Conservation (phyloP, 2,888 invertebrate genomes). For the Caenorhabditis sp. region DNA sequence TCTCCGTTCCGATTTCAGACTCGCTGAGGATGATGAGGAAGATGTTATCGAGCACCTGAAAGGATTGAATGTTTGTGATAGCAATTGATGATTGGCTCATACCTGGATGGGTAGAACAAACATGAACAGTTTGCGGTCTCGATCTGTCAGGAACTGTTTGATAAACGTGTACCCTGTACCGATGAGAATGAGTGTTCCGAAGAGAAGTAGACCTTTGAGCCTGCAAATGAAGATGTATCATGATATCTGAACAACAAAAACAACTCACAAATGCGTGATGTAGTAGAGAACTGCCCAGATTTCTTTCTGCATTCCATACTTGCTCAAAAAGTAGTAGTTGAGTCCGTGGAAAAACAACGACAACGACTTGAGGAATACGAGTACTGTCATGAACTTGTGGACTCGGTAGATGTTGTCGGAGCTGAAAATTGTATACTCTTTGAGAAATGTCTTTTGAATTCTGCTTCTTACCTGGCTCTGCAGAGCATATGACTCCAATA, state of each 20-base stretch:
- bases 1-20: constrained; percentile 93
- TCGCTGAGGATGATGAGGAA: constrained; percentile 98
- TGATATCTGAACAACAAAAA: neutral
- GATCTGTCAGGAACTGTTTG: constrained; percentile 95
- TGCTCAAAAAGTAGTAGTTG: constrained; percentile 91
- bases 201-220: constrained; percentile 93
- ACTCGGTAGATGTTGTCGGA: constrained; percentile 89
- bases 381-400: constrained; percentile 95
- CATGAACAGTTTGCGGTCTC: constrained; percentile 97
- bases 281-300: constrained; percentile 98
- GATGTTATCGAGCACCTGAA: constrained; percentile 94
- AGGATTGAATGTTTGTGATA: no score
- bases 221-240: constrained; percentile 84
- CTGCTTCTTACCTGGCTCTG: constrained; percentile 84
- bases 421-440: constrained; percentile 76
- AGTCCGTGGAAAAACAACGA: constrained; percentile 94
- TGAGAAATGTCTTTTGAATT: neutral
- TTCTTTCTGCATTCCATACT: constrained; percentile 93
- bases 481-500: constrained; percentile 94
- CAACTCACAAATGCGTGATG: constrained; percentile 95
- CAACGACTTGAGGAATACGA: constrained; percentile 90
- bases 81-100: no score
- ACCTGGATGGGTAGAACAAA: constrained; percentile 97
- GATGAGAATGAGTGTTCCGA: constrained; percentile 95
- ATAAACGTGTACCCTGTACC: constrained; percentile 99